phyloP scores from a whole-genome alignment of 2,888 invertebrate species.

The Chrysolina haemoptera region DNA sequence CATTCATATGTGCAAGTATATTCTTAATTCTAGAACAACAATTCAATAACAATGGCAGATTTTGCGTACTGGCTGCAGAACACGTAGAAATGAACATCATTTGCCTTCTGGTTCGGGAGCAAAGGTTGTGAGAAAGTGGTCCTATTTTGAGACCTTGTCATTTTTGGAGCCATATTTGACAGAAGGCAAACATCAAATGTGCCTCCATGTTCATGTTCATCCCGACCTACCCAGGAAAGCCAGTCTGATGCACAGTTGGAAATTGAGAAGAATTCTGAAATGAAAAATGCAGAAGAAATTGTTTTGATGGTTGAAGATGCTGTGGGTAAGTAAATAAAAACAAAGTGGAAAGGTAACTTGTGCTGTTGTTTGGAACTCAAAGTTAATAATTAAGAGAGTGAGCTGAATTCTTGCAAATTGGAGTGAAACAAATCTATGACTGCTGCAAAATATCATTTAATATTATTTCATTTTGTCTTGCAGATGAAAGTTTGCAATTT shows the following conservation, averaged over 20 bases:
- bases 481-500: background rate
- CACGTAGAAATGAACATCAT: background rate
- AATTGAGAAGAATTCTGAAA: background rate
- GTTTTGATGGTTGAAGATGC: no score
- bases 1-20: slow-evolving; percentile 1
- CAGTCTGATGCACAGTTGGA: background rate
- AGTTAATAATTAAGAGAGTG: slow-evolving; percentile 6
- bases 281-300: background rate
- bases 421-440: slow-evolving; percentile 5
- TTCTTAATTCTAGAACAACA: no score
- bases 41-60: background rate
- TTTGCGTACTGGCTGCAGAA: background rate
- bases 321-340: no score
- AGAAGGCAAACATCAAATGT: background rate
- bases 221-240: background rate
- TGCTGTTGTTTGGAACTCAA: background rate
- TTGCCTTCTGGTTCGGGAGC: no score
- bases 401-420: background rate
- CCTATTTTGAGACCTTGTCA: background rate
- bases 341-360: no score
- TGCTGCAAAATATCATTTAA: slow-evolving; percentile 12
- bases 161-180: background rate
- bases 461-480: slow-evolving; percentile 6
- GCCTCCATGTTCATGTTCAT: background rate
- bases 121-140: no score